Conservation (phyloP, 2,113 vertebrate genomes). For the Puffinus mauretanicus region DNA sequence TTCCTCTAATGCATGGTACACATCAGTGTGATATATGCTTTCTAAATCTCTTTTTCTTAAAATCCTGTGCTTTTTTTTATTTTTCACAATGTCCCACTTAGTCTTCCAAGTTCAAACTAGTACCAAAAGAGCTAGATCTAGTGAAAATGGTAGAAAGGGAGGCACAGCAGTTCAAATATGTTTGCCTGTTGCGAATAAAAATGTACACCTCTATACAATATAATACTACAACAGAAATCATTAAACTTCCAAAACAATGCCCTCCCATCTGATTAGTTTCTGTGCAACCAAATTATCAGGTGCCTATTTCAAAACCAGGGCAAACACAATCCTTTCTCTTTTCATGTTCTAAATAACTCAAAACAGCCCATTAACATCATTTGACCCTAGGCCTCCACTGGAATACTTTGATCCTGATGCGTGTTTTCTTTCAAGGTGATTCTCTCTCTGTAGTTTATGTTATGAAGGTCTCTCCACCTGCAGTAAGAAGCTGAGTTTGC, state of each 20-base stretch:
- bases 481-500: not conserved
- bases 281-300: not conserved
- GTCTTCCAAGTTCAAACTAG: not conserved
- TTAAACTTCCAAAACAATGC: not conserved
- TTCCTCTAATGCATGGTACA: not conserved
- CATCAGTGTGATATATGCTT: not conserved
- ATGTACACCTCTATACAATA: not conserved
- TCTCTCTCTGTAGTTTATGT: not conserved
- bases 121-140: not conserved
- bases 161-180: not conserved
- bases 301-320: not conserved
- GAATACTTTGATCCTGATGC: not conserved
- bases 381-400: not conserved
- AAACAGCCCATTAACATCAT: slow-evolving; percentile 14
- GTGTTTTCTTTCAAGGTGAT: not conserved
- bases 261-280: not conserved
- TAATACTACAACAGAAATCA: not conserved
- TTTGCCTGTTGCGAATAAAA: not conserved
- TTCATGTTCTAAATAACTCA: not conserved
- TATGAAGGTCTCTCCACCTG: not conserved
- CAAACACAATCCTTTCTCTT: not conserved
- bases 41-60: not conserved
- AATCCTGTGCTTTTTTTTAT: not conserved
- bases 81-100: not conserved
- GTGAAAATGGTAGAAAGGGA: not conserved